Percentiles rank a stretch among this genome's conserved stretches.
These are phyloP conservation scores for Kuschelorhynchus macadamiae DNA, from an alignment of 2,888 invertebrate species.

Conservation along the genomic window DNA sequence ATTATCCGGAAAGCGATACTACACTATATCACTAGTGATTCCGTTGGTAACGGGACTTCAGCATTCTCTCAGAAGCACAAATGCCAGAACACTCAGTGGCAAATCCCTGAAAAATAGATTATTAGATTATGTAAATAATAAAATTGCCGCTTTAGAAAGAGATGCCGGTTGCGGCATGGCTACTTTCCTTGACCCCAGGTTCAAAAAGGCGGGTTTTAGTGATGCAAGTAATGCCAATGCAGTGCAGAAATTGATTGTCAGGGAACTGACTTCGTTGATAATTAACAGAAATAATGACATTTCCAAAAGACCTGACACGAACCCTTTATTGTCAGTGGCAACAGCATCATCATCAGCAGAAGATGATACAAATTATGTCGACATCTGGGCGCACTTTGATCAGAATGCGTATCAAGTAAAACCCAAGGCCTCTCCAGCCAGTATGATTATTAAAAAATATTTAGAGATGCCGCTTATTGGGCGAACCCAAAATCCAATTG, in stretches of 20 bases:
- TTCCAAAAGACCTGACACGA: slow-evolving; percentile 2
- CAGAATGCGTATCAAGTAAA: slow-evolving; percentile 30
- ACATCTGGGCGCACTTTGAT: slow-evolving; percentile 34
- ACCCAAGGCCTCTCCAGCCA: slow-evolving; percentile 24
- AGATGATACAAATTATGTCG: not conserved
- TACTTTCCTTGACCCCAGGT: slow-evolving; percentile 53
- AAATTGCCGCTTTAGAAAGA: slow-evolving; percentile 48
- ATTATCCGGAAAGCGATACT: slow-evolving; percentile 55
- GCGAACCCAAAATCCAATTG: slow-evolving; percentile 45
- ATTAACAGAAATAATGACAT: not conserved
- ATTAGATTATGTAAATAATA: slow-evolving; percentile 31
- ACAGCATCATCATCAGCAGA: not conserved
- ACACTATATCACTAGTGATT: slow-evolving; percentile 53
- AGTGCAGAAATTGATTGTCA: slow-evolving; percentile 44
- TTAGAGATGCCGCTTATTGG: slow-evolving; percentile 41
- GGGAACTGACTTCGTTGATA: slow-evolving; percentile 39
- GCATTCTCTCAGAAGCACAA: slow-evolving; percentile 9
- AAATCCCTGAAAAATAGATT: slow-evolving; percentile 36
- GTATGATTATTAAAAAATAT: slow-evolving; percentile 44
- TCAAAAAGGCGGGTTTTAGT: slow-evolving; percentile 53
- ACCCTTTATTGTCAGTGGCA: slow-evolving; percentile 1
- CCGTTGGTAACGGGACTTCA: slow-evolving; percentile 54
- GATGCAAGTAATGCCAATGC: slow-evolving; percentile 42
- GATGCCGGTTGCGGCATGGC: slow-evolving; percentile 52
- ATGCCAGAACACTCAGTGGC: slow-evolving; percentile 36